Evolutionary conservation across 2,113 vertebrate species (phyloP).

Genomic region (Psilopogon haemacephalus): DNA sequence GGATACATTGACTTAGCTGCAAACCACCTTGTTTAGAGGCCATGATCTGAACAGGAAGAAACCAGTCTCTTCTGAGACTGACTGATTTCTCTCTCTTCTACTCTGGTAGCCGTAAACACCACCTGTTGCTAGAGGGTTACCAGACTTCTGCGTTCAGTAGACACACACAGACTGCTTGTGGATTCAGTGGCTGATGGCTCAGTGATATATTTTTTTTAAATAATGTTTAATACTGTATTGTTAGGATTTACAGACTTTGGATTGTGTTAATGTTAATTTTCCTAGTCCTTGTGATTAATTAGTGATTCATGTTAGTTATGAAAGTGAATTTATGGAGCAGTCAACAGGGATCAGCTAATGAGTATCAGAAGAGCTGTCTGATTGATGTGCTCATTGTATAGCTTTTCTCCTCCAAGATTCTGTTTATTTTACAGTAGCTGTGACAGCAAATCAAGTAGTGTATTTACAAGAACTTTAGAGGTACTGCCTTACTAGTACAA

Average conservation of each 20-base stretch:
- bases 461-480: not conserved
- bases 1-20: not conserved
- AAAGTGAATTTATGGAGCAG: not conserved
- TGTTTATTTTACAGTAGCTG: not conserved
- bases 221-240: not conserved
- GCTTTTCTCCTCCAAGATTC: not conserved
- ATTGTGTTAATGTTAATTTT: not conserved
- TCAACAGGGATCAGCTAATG: not conserved
- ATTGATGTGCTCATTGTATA: not conserved
- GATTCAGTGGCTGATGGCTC: not conserved
- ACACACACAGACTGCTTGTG: not conserved
- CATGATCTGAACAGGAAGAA: not conserved
- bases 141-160: not conserved
- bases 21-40: not conserved
- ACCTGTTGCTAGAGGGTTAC: not conserved
- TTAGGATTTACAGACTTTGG: not conserved
- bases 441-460: not conserved
- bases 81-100: not conserved
- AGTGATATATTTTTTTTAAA: not conserved
- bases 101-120: not conserved
- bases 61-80: not conserved
- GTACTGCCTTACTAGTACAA: not conserved
- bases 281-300: not conserved
- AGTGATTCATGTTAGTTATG: not conserved
- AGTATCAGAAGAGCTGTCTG: not conserved